Evolutionary conservation across 2,888 invertebrate genomes (phyloP).

Genomic region (Agrochola lota): DNA sequence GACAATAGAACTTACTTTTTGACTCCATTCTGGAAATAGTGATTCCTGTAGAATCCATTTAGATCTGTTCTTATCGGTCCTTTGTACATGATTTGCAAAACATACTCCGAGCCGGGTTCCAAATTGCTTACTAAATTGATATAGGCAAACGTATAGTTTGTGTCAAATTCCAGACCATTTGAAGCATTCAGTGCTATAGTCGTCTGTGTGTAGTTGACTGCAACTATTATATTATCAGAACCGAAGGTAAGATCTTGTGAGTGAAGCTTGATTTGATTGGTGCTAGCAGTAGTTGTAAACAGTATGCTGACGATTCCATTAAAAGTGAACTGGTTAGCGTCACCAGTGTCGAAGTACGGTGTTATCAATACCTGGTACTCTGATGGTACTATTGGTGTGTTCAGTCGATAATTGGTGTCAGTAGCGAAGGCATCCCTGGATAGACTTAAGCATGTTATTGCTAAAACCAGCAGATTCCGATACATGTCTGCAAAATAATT

Average conservation of each 20-base stretch:
- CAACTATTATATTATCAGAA: constrained; percentile 72
- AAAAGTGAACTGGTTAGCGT: constrained; percentile 84
- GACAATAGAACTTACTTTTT: constrained; percentile 86
- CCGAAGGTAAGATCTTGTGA: constrained; percentile 80
- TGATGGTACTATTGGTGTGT: constrained; percentile 85
- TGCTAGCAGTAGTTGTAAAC: constrained; percentile 73
- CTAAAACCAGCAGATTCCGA: constrained; percentile 66
- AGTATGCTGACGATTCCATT: constrained; percentile 86
- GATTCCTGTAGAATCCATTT: constrained; percentile 92
- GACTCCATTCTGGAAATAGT: constrained; percentile 86
- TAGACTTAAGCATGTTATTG: constrained; percentile 69
- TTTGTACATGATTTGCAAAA: constrained; percentile 87
- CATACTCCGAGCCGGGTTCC: constrained; percentile 80
- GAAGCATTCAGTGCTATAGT: constrained; percentile 67
- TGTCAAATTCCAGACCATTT: constrained; percentile 78
- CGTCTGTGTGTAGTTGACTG: constrained; percentile 59
- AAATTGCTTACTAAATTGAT: constrained; percentile 84
- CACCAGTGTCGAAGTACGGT: constrained; percentile 87
- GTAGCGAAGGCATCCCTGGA: constrained; percentile 65
- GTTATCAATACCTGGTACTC: constrained; percentile 89
- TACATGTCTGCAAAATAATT: constrained; percentile 79
- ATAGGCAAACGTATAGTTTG: constrained; percentile 85
- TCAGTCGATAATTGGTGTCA: constrained; percentile 83
- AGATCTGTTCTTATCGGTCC: constrained; percentile 90
- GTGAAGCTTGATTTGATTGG: constrained; percentile 84